Evolutionary conservation across 1,140 invertebrate genomes (phyloP).

Genomic region (Philopotamus ludificatus): DNA sequence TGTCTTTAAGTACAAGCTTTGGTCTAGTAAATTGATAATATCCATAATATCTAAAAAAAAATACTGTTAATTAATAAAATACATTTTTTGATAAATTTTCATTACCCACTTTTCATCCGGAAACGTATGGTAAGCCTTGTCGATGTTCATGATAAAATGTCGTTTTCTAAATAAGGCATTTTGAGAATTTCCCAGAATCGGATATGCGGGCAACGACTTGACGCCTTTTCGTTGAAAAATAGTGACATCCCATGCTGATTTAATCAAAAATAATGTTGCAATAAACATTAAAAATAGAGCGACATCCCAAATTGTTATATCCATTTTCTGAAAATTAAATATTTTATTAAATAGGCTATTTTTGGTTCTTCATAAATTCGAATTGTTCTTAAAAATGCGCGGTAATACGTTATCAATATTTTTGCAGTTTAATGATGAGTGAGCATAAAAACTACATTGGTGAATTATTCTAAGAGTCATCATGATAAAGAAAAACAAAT

Average conservation of each 20-base stretch:
- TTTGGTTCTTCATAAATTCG: too few species aligned
- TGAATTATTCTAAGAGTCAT: too few species aligned
- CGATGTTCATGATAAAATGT: background rate
- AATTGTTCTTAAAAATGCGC: too few species aligned
- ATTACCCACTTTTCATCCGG: slow-evolving; percentile 7
- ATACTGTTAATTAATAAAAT: too few species aligned
- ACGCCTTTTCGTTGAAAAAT: background rate
- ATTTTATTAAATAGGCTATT: too few species aligned
- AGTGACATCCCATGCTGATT: background rate
- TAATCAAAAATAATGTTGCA: background rate
- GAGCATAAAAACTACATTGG: too few species aligned
- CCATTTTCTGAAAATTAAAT: background rate
- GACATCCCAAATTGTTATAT: background rate
- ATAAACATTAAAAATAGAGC: too few species aligned
- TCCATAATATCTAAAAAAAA: slow-evolving; percentile 37
- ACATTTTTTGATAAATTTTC: background rate
- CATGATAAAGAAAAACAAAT: too few species aligned
- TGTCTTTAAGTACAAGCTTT: slow-evolving; percentile 54
- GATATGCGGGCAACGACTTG: slow-evolving; percentile 11
- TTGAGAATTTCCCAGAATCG: background rate
- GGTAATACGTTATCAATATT: too few species aligned
- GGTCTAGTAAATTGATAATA: slow-evolving; percentile 41
- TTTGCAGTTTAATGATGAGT: too few species aligned
- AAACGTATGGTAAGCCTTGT: slow-evolving; percentile 9
- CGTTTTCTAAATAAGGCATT: background rate